Evolutionary conservation across 2,888 invertebrate species (phyloP), one percentile per base, ranked within the genome.

Genomic region (Cordylochernes scorpioides): DNA sequence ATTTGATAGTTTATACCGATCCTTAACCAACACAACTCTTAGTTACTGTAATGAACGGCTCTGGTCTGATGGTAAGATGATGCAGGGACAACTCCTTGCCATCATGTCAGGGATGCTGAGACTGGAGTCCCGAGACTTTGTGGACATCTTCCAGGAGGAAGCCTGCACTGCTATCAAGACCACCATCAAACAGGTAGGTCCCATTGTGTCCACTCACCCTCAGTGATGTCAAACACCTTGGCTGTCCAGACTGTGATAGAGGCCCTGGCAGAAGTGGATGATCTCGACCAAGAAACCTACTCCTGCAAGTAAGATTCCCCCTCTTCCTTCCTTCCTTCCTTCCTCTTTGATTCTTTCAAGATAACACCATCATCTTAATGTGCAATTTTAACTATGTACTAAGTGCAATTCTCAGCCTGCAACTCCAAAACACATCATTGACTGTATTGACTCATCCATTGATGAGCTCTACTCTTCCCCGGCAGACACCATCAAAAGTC

Each of bases 71-170:
- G n/a, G n/a, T n/a, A n/a, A n/a, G n/a, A n/a, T 30, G 7, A 46
- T 47, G 39, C 65, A 77, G 61, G 86, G 88, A 47, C 74, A 78
- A 52, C 60, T 84, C 34, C 65, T 73, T 27, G 71, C 75, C 32
- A 73, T 82, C 41, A 69, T 88, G 12, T 73, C 86, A 49, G 91
- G 91, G 2, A 65, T 91, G 49, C 58, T 91, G 33, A 62, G 86
- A 25, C 67, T 77, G 45, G 72, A 72, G 47, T 73, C 78, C 52
- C 72, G 75, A 49, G 67, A 73, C 39, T 91, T 94, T 53, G 64
- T 91, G 33, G 77, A 54, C 28, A 48, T 57, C 8, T 53, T 59
- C 31, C 47, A 50, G 54, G 71, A 73, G 44, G 91, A 94, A 58
- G 72, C 82, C 14, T 71, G 73, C 42, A 74, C 75, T 24, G 72